Percentiles rank a stretch among this genome's conserved stretches.
Evolutionary conservation across 2,113 vertebrate species (phyloP).

Genomic region (Thermophis baileyi): DNA sequence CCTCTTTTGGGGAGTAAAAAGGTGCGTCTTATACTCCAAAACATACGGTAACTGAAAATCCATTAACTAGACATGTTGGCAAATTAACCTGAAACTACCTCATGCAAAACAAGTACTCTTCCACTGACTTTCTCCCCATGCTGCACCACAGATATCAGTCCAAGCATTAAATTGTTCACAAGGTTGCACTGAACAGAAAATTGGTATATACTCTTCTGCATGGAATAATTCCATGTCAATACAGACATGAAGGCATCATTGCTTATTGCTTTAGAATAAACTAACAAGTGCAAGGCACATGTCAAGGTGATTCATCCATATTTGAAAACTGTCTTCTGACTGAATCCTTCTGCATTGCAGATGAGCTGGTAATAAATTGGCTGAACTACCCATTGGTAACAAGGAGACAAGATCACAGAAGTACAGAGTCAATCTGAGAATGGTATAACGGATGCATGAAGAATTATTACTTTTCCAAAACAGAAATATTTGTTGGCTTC

Average conservation of each 20-base stretch:
- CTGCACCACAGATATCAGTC: not conserved
- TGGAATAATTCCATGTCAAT: not conserved
- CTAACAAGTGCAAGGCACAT: not conserved
- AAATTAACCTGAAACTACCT: not conserved
- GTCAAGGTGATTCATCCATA: not conserved
- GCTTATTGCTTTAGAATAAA: not conserved
- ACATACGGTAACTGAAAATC: no score
- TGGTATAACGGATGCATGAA: not conserved
- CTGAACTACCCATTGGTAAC: not conserved
- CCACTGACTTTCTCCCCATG: not conserved
- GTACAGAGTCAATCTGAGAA: not conserved
- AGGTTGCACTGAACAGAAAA: not conserved
- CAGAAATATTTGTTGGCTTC: not conserved
- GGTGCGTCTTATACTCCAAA: no score
- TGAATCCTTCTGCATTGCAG: not conserved
- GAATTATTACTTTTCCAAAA: not conserved
- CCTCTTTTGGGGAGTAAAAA: no score
- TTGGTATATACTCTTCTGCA: not conserved
- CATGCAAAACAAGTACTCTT: not conserved
- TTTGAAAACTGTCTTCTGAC: not conserved
- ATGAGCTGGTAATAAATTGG: not conserved
- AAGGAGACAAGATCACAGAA: not conserved
- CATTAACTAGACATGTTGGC: no score
- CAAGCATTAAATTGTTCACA: not conserved
- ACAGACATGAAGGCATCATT: not conserved